phyloP scores from a whole-genome alignment of 2,888 invertebrate species.

The Pyrgus malvae region DNA sequence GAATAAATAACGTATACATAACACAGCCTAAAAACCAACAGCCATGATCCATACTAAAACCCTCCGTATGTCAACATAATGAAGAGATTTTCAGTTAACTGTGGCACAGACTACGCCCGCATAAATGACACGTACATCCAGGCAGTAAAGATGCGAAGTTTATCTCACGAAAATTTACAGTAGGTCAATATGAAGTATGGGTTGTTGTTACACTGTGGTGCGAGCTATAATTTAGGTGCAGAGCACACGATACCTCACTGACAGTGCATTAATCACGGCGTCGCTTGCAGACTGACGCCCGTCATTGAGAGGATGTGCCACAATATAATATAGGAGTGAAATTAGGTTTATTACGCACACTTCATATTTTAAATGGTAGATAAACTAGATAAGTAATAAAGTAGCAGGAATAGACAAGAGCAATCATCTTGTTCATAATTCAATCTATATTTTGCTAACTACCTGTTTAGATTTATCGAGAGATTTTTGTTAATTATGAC shows the following conservation, averaged over 20 bases:
- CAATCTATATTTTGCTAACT: no score
- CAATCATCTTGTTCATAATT: no score
- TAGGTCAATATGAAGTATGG: constrained; percentile 24
- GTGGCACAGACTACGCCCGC: constrained; percentile 20
- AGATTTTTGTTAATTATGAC: no score
- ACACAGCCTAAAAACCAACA: background rate
- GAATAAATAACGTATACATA: constrained; percentile 23
- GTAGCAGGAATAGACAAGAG: no score
- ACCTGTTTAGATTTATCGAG: no score
- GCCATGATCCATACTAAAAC: no score
- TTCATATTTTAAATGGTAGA: no score
- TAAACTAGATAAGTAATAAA: no score
- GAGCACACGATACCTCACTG: constrained; percentile 38
- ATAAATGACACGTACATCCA: constrained; percentile 19
- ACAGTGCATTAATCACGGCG: constrained; percentile 49
- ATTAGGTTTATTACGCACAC: background rate
- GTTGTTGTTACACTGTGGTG: constrained; percentile 28
- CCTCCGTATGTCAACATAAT: no score
- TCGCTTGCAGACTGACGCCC: constrained; percentile 43
- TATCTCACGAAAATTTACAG: background rate
- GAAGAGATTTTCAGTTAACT: no score
- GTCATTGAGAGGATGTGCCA: constrained; percentile 34
- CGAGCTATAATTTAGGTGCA: constrained; percentile 35
- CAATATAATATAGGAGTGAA: constrained; percentile 18
- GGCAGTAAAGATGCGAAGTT: background rate